These are phyloP conservation scores for Monochamus alternatus DNA, from an alignment of 2,888 invertebrate genomes.

Conservation along the genomic window DNA sequence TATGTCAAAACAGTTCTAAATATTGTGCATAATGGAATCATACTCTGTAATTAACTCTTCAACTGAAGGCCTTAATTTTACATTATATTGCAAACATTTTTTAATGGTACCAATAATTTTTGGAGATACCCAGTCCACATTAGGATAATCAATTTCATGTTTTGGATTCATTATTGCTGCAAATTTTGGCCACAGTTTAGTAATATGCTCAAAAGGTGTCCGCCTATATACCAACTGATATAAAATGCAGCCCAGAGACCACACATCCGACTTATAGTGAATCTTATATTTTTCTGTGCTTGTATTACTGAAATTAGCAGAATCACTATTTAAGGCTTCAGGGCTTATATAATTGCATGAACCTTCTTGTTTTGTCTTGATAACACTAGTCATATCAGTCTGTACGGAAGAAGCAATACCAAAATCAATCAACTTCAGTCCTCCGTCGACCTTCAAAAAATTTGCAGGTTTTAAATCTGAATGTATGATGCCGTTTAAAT, in stretches of 20 bases:
- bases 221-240: conserved; percentile 92
- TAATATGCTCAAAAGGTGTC: conserved; percentile 92
- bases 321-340: conserved; percentile 85
- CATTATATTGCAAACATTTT: conserved; percentile 83
- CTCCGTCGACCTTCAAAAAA: conserved; percentile 89
- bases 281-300: conserved; percentile 72
- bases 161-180: conserved; percentile 65
- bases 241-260: conserved; percentile 97
- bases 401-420: conserved; percentile 94
- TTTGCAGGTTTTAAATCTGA: conserved; percentile 98
- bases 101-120: conserved; percentile 78
- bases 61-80: conserved; percentile 82
- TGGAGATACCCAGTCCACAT: conserved; percentile 73
- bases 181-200: conserved; percentile 55
- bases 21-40: conserved; percentile 46
- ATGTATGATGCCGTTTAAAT: conserved; percentile 88
- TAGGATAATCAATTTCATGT: conserved; percentile 83
- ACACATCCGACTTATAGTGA: conserved; percentile 94
- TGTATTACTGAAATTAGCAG: conserved; percentile 64
- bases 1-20: conserved; percentile 2
- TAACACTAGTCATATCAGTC: conserved; percentile 90
- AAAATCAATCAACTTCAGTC: conserved; percentile 96
- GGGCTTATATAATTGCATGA: conserved; percentile 98
- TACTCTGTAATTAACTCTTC: conserved; percentile 77
- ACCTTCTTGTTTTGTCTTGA: conserved; percentile 87